phyloP scores from a whole-genome alignment of 2,113 vertebrate species.

The Dicentrarchus labrax region DNA sequence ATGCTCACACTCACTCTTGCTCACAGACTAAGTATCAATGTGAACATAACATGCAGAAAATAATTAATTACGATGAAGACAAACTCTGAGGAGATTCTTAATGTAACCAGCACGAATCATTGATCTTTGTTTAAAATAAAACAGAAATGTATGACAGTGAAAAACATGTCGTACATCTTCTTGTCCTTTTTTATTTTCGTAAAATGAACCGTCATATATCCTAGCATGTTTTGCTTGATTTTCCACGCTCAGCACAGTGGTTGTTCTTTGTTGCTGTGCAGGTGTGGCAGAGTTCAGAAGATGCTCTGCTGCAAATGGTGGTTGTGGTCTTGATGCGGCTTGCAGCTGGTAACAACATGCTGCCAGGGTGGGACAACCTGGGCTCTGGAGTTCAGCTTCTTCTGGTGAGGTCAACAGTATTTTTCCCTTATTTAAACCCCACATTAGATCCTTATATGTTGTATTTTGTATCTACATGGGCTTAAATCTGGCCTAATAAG shows the following conservation, averaged over 20 bases:
- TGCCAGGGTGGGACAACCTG: slow-evolving; percentile 89
- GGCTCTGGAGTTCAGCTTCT: slow-evolving; percentile 93
- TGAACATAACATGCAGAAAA: background rate
- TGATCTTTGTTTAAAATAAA: slow-evolving; percentile 10
- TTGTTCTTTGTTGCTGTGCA: slow-evolving; percentile 72
- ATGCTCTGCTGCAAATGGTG: slow-evolving; percentile 90
- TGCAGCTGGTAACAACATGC: slow-evolving; percentile 76
- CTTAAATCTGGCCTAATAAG: background rate
- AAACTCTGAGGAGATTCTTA: background rate
- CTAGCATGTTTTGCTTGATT: background rate
- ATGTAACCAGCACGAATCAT: background rate
- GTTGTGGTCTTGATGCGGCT: slow-evolving; percentile 87
- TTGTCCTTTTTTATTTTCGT: background rate
- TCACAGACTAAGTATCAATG: background rate
- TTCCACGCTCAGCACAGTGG: background rate
- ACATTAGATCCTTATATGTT: background rate
- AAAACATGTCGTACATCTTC: background rate
- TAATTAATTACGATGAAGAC: background rate
- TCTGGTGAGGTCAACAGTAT: slow-evolving; percentile 83
- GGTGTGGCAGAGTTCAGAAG: slow-evolving; percentile 97
- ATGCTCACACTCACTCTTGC: slow-evolving; percentile 19
- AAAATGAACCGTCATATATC: background rate
- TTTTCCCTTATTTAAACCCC: background rate
- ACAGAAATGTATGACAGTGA: background rate
- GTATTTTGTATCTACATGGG: background rate